A percentile compares a stretch with the other conserved stretches of the same genome.
Evolutionary conservation across 2,888 invertebrate genomes (phyloP).

Genomic region (Chironomus riparius): DNA sequence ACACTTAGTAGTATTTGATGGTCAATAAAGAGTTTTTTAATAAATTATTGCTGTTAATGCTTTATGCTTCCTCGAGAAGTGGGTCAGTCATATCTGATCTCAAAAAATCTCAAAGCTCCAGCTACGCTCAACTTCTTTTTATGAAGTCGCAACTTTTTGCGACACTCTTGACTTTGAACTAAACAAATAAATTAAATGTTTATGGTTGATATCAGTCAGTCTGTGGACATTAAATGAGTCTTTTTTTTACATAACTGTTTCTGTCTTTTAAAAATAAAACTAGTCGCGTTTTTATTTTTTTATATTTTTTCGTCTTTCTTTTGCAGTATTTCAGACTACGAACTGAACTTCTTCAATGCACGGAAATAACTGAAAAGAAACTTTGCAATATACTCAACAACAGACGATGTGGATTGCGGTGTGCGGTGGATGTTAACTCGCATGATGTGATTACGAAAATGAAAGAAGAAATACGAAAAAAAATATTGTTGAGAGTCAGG

Average conservation of each 20-base stretch:
- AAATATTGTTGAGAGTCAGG: background rate
- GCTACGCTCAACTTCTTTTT: background rate
- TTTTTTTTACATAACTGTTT: constrained; percentile 17
- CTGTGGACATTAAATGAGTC: no score
- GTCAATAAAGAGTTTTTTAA: constrained; percentile 4
- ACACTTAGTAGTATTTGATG: constrained; percentile 4
- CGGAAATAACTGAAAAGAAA: constrained; percentile 23
- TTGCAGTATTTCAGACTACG: background rate
- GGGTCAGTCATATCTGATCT: constrained; percentile 18
- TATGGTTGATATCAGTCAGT: background rate
- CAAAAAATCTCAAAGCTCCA: background rate
- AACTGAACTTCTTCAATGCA: constrained; percentile 19
- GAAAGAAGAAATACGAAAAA: background rate
- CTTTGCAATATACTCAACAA: constrained; percentile 3
- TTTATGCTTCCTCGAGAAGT: constrained; percentile 16
- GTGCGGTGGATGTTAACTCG: background rate
- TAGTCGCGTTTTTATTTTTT: constrained; percentile 12
- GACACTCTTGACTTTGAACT: background rate
- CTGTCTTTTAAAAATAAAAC: constrained; percentile 8
- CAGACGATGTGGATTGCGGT: background rate
- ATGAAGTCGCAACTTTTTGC: background rate
- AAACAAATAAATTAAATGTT: background rate
- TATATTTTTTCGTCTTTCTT: background rate
- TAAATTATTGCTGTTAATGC: constrained; percentile 9
- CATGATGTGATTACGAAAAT: background rate